Evolutionary conservation across 2,888 invertebrate species (phyloP), one percentile per base, ranked within the genome.

Genomic region (Drosophila paucipuncta): DNA sequence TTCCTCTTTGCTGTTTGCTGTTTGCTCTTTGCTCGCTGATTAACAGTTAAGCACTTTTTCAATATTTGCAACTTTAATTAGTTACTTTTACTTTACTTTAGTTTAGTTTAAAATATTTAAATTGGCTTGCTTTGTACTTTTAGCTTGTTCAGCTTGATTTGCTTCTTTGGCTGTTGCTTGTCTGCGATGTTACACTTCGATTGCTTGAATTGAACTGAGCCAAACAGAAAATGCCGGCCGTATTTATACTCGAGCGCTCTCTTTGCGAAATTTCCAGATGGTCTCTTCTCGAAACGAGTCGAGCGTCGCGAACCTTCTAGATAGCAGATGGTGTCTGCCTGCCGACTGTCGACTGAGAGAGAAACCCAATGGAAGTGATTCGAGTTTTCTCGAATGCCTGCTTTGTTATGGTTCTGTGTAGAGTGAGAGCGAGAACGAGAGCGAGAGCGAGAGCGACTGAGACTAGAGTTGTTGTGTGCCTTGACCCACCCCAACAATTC

Each of bases 201-300:
- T 84, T 89, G 74, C 28, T 89, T 77, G 70, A 76, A 52, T 80
- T 84, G 49, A 82, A 82, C 49, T 85, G 85, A 41, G 47, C 22
- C 65, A 18, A 68, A 64, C 70, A 73, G 78, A 49, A 64, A 79
- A n/a, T 49, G 41, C 9, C 62, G 35, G 47, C 62, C 52, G 58
- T 85, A 87, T 86, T 86, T 86, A 86, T 86, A 86, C 85, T 37
- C 49, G 1, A 3, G 47, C 53, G 65, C 76, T 58, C 79, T 76
- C 49, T 64, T 67, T 64, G 25, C 62, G 86, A 85, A 83, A 55
- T 49, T 81, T 85, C 83, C 73, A 61, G 81, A 63, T 25, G 39
- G 61, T 47, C 75, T 74, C 73, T 73, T 84, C 75, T 68, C 73
- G 85, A 68, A 70, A 13, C 28, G 10, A 6, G 31, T 55, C 59